Base-by-base conservation (phyloP, 2,113 vertebrate genomes). In the Pleuronectes platessa region DNA sequence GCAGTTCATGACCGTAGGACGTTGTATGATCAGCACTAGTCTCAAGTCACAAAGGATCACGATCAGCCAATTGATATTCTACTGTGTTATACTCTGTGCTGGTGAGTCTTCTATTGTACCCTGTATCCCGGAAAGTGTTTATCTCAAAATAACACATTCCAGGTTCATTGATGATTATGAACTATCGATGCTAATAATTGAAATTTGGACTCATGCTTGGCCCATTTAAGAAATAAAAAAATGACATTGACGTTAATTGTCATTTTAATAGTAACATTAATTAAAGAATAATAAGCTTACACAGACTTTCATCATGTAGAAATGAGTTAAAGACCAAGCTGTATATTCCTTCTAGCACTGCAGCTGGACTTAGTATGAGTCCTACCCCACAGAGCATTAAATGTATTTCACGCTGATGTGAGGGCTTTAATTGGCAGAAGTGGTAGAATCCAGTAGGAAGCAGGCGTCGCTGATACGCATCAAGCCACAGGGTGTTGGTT, bases 371-470 rank as follows among this genome's bases (percentile, higher is more conserved):
- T n/a, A 12, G n/a, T 49, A 58, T 23, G 61, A 59, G 49, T 21
- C 31, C 11, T 51, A 21, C 61, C 63, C 51, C 55, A 54, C 53
- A 1, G 59, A 61, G 58, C 45, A 69, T 77, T 61, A 47, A 64
- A 31, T 56, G 35, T 45, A 54, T 64, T 67, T 84, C 76, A 64
- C 58, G 61, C 76, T 81, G 81, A 79, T 74, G 74, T 55, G 53
- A 67, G 71, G 58, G 70, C 64, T 82, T 80, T 80, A 89, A 89
- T 86, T 79, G 79, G 73, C 73, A 82, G 62, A 26, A 51, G 66
- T 60, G 62, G 70, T 53, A 72, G 78, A 47, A 65, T 81, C 58
- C 71, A 42, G 60, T 24, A n/a, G 63, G n/a, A 63, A 40, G 35
- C 35, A 69, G 68, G 35, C 71, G 56, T 78, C 71, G 47, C 56